Evolutionary conservation across 2,888 invertebrate species (phyloP).

Genomic region (Quadroppia sp.): DNA sequence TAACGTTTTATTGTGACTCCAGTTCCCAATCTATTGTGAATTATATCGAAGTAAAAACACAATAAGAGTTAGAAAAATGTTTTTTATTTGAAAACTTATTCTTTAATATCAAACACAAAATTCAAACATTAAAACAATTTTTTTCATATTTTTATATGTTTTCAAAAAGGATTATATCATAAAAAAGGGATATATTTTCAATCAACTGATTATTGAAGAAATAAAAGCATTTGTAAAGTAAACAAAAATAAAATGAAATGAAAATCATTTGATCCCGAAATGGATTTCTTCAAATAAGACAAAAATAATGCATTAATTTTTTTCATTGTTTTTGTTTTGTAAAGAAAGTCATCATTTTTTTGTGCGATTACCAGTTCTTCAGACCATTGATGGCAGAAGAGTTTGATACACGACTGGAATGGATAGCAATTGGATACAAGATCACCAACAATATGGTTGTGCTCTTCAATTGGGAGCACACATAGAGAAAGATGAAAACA

Average conservation of each 20-base stretch:
- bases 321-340: no score
- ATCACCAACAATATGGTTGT: conserved; percentile 28
- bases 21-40: conserved; percentile 14
- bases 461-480: background rate
- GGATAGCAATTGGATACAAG: conserved; percentile 19
- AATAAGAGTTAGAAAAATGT: background rate
- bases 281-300: no score
- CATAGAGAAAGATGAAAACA: background rate
- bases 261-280: no score
- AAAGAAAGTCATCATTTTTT: background rate
- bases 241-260: no score
- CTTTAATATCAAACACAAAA: background rate
- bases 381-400: background rate
- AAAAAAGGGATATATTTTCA: no score
- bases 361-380: background rate
- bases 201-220: no score
- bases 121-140: background rate
- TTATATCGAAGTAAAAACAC: background rate
- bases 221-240: no score
- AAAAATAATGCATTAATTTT: no score
- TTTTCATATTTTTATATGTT: no score
- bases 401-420: background rate
- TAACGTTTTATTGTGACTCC: background rate
- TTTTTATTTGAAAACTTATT: background rate
- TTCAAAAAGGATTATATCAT: no score